Base-by-base conservation (phyloP, 2,797 vertebrate species). In the Peromyscus aztecus region DNA sequence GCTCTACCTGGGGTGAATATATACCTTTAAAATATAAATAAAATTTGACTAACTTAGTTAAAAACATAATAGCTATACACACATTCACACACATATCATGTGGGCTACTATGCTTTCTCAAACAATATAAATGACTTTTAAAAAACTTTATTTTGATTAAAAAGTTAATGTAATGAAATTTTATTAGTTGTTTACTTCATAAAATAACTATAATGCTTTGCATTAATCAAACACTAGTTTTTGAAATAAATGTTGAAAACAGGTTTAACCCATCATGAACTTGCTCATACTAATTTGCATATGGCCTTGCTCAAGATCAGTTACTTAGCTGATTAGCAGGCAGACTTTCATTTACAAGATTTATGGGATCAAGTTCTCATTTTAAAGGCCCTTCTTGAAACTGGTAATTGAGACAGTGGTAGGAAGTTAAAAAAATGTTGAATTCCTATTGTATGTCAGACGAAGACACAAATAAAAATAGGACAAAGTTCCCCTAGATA, bases 301-400 rank as follows among this genome's bases (percentile, higher is more conserved):
- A 84, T 65, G 49, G 67, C 14, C 82, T 55, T 73, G 27, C 90
- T 46, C 29, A 71, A 77, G 77, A 52, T 83, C 40, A 85, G 29
- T 59, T 76, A 75, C 46, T 43, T 97, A 82, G 83, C 12, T 55
- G 43, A 94, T 57, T 63, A 93, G 73, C 4, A 84, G 29, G n/a
- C 29, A 94, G 75, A 84, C 4, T 29, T 27, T 31, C 40, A 61
- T 76, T 95, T n/a, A 71, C 0, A 24, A 90, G 59, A 82, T 65
- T 85, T 91, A 73, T 31, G 31, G 77, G 1, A 78, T 59, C 59
- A 86, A 52, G 52, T 78, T 92, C 17, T 69, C 71, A 87, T 91
- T 88, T 92, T 43, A 92, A 90, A 90, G 67, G 17, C 37, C 17
- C 4, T 57, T 94, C 69, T 52, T 77, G 27, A 91, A 89, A 93